phyloP scores from a whole-genome alignment of 1,140 invertebrate species.

The Atopsyche davidsoni region DNA sequence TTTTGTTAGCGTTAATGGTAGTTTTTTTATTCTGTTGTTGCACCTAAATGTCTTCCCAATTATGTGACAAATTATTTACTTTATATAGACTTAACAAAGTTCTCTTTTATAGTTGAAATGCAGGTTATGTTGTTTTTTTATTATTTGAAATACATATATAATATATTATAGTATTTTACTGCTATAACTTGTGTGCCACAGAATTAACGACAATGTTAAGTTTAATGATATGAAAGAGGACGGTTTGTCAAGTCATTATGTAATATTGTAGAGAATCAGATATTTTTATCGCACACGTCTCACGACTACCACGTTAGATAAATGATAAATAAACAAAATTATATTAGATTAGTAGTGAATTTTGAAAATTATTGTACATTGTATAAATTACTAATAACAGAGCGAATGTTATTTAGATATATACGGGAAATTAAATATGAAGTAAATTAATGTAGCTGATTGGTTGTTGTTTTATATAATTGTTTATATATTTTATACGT shows the following conservation, averaged over 20 bases:
- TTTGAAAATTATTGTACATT: conserved; percentile 15
- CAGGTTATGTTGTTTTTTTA: conserved; percentile 1
- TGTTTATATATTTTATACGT: too few relatives aligned
- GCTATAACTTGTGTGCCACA: conserved; percentile 13
- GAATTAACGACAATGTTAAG: conserved; percentile 12
- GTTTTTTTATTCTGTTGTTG: too few relatives aligned
- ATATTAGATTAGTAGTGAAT: conserved; percentile 23
- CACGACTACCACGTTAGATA: conserved; percentile 18
- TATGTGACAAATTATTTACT: conserved; percentile 7
- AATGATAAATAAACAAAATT: conserved; percentile 18
- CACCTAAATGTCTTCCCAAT: conserved; percentile 6
- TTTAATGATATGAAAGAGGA: conserved; percentile 2
- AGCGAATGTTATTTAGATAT: conserved; percentile 20
- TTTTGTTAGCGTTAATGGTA: too few relatives aligned
- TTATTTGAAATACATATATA: background rate
- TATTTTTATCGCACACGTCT: conserved; percentile 21
- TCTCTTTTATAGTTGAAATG: too few relatives aligned
- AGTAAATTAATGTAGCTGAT: conserved; percentile 10
- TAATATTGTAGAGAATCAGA: conserved; percentile 10
- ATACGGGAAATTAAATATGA: conserved; percentile 12
- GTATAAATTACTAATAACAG: conserved; percentile 10
- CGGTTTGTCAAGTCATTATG: conserved; percentile 13
- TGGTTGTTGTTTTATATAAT: conserved; percentile 18
- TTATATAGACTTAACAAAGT: too few relatives aligned
- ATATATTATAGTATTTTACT: conserved; percentile 3